Base-by-base conservation (phyloP, 2,113 vertebrate genomes). In the Limanda limanda region DNA sequence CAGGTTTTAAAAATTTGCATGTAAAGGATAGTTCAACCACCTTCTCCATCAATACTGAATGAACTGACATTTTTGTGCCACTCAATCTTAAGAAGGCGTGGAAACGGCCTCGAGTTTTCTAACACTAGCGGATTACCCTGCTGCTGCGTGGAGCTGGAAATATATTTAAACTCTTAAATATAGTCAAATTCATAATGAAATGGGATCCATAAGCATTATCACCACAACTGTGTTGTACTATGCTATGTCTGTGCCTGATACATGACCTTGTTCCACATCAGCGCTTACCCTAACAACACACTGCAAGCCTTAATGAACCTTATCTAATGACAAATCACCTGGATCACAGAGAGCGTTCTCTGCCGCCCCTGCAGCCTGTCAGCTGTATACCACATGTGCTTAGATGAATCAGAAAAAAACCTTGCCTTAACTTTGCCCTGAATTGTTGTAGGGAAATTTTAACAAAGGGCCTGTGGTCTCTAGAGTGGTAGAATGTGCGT, bases 261-360 rank as follows among this genome's bases (percentile, higher is more conserved):
- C 83, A 85, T 67, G 54, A 83, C 79, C 78, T 25, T 42, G 78
- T 88, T 89, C 74, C 84, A 85, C 86, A 82, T 84, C 89, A 76
- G 74, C 83, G 71, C 83, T 83, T 89, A 77, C 60, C 69, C 72
- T 85, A 85, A 78, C 68, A 85, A 86, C 72, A 74, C 74, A 74
- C 68, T 71, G 80, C 57, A 82, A 76, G 69, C 74, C 74, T 45
- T 86, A 91, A 91, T 84, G 81, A 92, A 86, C 79, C 81, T 71
- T 70, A 85, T 81, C 87, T 76, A 82, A 87, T 88, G 87, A 91
- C 88, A 91, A 88, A 86, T 90, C 89, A 91, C 89, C 89, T 90
- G 84, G 76, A 62, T 81, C 72, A 62, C 81, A 85, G 76, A 84
- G 66, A 40, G 62, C 58, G 60, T 79, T 81, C 87, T 82, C 81